phyloP scores from a whole-genome alignment of 2,113 vertebrate species.

The Platichthys flesus region DNA sequence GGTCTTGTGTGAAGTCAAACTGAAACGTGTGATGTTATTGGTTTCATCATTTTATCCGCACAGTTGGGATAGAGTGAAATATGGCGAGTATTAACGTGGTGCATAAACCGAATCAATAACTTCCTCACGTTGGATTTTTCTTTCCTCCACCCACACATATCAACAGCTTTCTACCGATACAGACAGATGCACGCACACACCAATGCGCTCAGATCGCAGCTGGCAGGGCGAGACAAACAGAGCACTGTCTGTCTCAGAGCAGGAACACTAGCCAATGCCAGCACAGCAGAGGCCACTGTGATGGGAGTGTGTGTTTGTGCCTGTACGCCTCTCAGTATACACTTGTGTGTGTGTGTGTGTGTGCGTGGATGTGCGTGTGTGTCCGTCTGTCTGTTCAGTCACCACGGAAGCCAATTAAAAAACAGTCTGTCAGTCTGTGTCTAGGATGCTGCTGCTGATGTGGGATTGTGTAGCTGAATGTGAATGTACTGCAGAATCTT shows the following conservation, averaged over 20 bases:
- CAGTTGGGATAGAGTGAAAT: constrained; percentile 2
- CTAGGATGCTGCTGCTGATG: constrained; percentile 13
- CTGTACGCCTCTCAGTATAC: constrained; percentile 3
- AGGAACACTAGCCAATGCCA: constrained; percentile 48
- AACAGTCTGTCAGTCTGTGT: constrained; percentile 42
- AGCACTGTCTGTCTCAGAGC: constrained; percentile 67
- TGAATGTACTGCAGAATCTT: background rate
- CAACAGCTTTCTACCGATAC: constrained; percentile 17
- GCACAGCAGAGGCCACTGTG: constrained; percentile 59
- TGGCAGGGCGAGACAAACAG: constrained; percentile 72
- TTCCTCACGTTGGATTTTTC: constrained; percentile 18
- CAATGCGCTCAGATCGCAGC: constrained; percentile 53
- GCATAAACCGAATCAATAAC: constrained; percentile 40
- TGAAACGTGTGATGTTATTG: background rate
- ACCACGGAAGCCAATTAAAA: constrained; percentile 67
- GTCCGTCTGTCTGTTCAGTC: constrained; percentile 49
- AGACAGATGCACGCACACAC: constrained; percentile 12
- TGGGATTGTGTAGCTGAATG: background rate
- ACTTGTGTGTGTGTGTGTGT: constrained; percentile 48
- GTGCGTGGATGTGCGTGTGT: constrained; percentile 1
- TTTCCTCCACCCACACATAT: constrained; percentile 38
- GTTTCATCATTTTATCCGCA: background rate
- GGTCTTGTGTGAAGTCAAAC: background rate
- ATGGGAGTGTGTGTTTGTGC: constrained; percentile 54
- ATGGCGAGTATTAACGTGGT: background rate